These are phyloP conservation scores for Aplidium turbinatum DNA, from an alignment of 23 tunicate genomes.

Conservation along the genomic window DNA sequence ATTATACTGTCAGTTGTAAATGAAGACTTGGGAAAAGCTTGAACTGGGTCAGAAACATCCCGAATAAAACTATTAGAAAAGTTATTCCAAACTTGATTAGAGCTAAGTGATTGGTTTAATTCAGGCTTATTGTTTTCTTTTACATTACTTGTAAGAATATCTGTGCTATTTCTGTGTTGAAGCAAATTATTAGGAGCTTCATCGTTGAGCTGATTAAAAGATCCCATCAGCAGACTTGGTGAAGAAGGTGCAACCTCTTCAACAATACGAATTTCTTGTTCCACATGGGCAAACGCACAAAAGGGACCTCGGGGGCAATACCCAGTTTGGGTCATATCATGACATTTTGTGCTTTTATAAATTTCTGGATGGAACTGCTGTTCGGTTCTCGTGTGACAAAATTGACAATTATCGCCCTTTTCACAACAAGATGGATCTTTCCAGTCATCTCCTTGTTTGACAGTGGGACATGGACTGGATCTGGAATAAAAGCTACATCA, in stretches of 20 bases:
- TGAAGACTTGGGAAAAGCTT: background rate
- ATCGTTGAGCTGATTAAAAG: slow-evolving; percentile 17
- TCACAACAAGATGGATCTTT: slow-evolving; percentile 99
- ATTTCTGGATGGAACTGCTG: slow-evolving; percentile 99
- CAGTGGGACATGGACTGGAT: slow-evolving; percentile 97
- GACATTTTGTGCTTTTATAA: slow-evolving; percentile 98
- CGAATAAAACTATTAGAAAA: slow-evolving; percentile 11
- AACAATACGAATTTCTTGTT: slow-evolving; percentile 79
- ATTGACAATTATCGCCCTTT: slow-evolving; percentile 95
- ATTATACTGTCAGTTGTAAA: background rate
- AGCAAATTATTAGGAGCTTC: background rate
- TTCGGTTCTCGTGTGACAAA: slow-evolving; percentile 98
- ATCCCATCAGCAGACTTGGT: background rate
- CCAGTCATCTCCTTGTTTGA: slow-evolving; percentile 99
- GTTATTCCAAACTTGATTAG: slow-evolving; percentile 2
- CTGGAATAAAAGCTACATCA: slow-evolving; percentile 42
- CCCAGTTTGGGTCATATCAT: slow-evolving; percentile 97
- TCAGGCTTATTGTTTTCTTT: background rate
- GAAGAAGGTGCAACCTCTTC: slow-evolving; percentile 50
- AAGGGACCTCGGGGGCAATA: slow-evolving; percentile 99
- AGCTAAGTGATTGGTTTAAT: no score
- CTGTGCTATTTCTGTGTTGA: background rate
- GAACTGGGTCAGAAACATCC: slow-evolving; percentile 5
- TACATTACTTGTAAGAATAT: slow-evolving; percentile 1
- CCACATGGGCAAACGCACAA: slow-evolving; percentile 99